Conservation (phyloP, 2,797 vertebrate genomes). For the Enteromius anoplus region DNA sequence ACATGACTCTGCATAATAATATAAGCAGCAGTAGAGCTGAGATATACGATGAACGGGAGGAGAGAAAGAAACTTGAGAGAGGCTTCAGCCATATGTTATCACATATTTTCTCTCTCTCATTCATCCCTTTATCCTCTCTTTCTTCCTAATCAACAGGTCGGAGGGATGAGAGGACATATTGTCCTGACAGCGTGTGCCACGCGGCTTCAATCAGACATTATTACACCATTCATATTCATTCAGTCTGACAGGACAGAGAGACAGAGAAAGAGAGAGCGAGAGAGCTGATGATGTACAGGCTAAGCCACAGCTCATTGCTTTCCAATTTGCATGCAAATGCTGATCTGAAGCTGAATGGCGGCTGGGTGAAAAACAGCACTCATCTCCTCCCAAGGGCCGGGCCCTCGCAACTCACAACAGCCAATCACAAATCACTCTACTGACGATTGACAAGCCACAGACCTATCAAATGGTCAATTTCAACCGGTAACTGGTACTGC, state of each 20-base stretch:
- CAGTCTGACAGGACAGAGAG: constrained; percentile 87
- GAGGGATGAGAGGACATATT: constrained; percentile 98
- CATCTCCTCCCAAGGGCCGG: constrained; percentile 91
- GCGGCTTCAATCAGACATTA: constrained; percentile 99
- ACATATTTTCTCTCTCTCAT: constrained; percentile 10
- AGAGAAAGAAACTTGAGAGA: constrained; percentile 1
- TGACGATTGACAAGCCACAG: constrained; percentile 66
- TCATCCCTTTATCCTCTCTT: constrained; percentile 62
- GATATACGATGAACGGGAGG: neutral
- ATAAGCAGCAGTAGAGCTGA: neutral
- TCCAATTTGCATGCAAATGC: constrained; percentile 99
- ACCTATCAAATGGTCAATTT: constrained; percentile 99
- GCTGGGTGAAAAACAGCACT: constrained; percentile 92
- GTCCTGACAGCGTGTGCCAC: constrained; percentile 92
- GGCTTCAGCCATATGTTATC: constrained; percentile 35
- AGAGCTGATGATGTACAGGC: constrained; percentile 97
- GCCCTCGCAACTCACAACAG: constrained; percentile 56
- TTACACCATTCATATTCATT: constrained; percentile 99
- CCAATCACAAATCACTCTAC: constrained; percentile 60
- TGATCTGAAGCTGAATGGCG: constrained; percentile 58
- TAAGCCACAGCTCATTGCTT: constrained; percentile 99
- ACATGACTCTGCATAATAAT: constrained; percentile 2
- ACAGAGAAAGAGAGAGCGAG: constrained; percentile 50
- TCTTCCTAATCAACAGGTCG: constrained; percentile 96
- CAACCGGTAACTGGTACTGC: constrained; percentile 99